phyloP scores from a whole-genome alignment of 2,888 invertebrate genomes.

The Antitype chi region DNA sequence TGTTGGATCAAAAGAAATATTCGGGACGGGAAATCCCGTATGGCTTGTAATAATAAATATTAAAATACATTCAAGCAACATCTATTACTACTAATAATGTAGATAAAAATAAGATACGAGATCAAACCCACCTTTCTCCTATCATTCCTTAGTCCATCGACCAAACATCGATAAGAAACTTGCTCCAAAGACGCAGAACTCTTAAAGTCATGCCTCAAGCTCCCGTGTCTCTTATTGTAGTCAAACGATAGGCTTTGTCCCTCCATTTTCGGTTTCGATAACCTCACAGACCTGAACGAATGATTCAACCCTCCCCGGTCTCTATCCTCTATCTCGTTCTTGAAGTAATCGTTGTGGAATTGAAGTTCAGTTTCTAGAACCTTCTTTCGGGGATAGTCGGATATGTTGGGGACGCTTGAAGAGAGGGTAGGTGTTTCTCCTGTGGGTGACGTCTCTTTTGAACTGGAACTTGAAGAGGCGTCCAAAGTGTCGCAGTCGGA shows the following conservation, averaged over 20 bases:
- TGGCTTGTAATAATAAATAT: not conserved
- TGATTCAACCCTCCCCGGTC: conserved; percentile 73
- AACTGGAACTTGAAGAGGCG: conserved; percentile 91
- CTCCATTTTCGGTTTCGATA: conserved; percentile 75
- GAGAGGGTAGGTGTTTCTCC: conserved; percentile 82
- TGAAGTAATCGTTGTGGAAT: conserved; percentile 85
- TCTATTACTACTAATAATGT: not conserved
- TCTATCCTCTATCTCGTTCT: conserved; percentile 76
- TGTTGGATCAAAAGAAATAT: too few species aligned
- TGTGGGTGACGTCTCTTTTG: conserved; percentile 91
- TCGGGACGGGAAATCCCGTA: too few species aligned
- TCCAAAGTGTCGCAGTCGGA: conserved; percentile 93
- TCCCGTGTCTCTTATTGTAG: conserved; percentile 75
- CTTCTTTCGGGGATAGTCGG: conserved; percentile 69
- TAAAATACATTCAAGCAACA: not conserved
- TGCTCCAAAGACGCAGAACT: conserved; percentile 82
- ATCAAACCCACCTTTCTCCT: conserved; percentile 76
- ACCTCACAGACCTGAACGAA: conserved; percentile 80
- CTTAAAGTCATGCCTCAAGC: conserved; percentile 78
- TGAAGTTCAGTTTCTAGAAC: conserved; percentile 75
- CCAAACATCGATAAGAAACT: conserved; percentile 79
- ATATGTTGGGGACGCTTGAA: conserved; percentile 81
- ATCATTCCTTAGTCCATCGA: conserved; percentile 77
- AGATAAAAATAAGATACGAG: not conserved
- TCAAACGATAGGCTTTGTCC: conserved; percentile 78